phyloP scores from a whole-genome alignment of 1,140 invertebrate genomes.

The Dreissena polymorpha region DNA sequence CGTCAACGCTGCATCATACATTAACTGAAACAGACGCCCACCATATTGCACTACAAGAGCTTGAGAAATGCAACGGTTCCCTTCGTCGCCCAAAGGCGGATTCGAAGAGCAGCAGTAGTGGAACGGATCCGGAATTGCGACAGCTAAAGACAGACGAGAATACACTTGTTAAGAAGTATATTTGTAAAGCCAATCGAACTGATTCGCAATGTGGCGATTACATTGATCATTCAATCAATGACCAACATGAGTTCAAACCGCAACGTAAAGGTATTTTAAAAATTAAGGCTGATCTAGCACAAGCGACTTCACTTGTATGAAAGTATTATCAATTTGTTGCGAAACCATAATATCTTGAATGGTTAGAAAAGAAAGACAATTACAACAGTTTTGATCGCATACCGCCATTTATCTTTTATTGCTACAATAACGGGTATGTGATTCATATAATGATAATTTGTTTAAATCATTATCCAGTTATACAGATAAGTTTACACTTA shows the following conservation, averaged over 20 bases:
- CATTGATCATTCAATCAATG: not conserved
- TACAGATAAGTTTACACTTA: too few species aligned
- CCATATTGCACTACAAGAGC: slow-evolving; percentile 28
- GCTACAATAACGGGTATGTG: too few species aligned
- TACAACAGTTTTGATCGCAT: too few species aligned
- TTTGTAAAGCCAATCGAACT: slow-evolving; percentile 13
- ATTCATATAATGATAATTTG: too few species aligned
- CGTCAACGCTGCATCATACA: slow-evolving; percentile 44
- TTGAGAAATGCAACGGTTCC: slow-evolving; percentile 19
- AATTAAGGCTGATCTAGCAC: not conserved
- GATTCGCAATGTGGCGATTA: not conserved
- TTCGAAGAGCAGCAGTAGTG: slow-evolving; percentile 54
- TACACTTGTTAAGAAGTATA: slow-evolving; percentile 26
- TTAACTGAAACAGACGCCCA: slow-evolving; percentile 39
- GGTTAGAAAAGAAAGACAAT: too few species aligned
- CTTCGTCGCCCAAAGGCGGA: slow-evolving; percentile 17
- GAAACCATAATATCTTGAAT: too few species aligned
- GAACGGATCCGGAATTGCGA: slow-evolving; percentile 18
- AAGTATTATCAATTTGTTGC: too few species aligned
- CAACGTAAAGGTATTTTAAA: not conserved
- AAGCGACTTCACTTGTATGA: too few species aligned
- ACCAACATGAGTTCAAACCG: not conserved
- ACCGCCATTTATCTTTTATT: too few species aligned
- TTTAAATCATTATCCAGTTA: too few species aligned
- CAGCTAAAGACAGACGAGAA: not conserved